Evolutionary conservation across 2,113 vertebrate species (phyloP).

Genomic region (Craseonycteris thonglongyai): DNA sequence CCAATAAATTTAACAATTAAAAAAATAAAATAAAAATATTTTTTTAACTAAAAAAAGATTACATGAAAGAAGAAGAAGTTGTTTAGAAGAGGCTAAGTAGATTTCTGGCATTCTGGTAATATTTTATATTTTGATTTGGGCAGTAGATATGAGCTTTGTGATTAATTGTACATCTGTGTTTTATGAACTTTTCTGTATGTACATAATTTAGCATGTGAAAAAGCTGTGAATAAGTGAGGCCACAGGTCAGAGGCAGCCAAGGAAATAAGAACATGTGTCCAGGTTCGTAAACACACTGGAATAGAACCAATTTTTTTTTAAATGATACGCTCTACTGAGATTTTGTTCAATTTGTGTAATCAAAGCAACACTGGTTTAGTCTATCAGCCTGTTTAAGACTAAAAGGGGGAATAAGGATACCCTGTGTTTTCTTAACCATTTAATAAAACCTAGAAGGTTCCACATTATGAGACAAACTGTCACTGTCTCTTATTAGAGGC

Average conservation of each 20-base stretch:
- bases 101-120: background rate
- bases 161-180: background rate
- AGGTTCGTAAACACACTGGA: background rate
- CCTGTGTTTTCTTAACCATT: background rate
- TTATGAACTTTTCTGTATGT: background rate
- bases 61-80: background rate
- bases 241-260: background rate
- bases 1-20: no score
- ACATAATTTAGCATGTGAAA: background rate
- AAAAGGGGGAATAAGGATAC: background rate
- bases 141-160: background rate
- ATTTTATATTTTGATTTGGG: background rate
- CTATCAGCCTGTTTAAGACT: background rate
- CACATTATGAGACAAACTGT: background rate
- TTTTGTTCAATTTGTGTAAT: background rate
- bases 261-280: background rate
- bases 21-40: no score
- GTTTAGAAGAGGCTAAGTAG: background rate
- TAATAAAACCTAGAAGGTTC: background rate
- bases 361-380: background rate
- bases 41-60: no score
- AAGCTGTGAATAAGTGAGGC: background rate
- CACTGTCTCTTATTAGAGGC: background rate
- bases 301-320: background rate
- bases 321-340: background rate